phyloP scores from a whole-genome alignment of 1,140 invertebrate species.

The Micrasema minimum region DNA sequence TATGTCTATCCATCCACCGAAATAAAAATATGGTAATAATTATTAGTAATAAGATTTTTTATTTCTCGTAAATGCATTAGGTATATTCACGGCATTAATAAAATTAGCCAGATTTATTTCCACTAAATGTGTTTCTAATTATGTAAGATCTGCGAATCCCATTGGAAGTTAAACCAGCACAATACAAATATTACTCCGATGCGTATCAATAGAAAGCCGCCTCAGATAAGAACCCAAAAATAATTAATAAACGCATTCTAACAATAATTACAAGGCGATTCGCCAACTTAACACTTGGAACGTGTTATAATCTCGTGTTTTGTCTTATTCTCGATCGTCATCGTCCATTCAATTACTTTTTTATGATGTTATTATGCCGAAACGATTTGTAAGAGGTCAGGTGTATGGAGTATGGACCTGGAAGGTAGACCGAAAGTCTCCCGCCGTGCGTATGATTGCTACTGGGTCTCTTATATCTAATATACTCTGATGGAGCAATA shows the following conservation, averaged over 20 bases:
- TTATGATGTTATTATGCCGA: slow-evolving; percentile 28
- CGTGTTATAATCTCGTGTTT: slow-evolving; percentile 38
- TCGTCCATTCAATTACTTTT: slow-evolving; percentile 46
- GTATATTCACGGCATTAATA: no score
- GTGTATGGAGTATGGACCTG: slow-evolving; percentile 37
- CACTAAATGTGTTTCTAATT: no score
- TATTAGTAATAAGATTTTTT: no score
- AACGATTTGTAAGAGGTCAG: slow-evolving; percentile 39
- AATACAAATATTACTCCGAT: slow-evolving; percentile 9
- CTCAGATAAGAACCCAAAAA: slow-evolving; percentile 4
- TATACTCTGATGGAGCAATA: slow-evolving; percentile 13
- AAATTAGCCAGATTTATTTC: no score
- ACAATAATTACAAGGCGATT: slow-evolving; percentile 31
- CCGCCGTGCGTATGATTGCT: slow-evolving; percentile 49
- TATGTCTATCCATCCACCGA: no score
- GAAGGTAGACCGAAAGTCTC: slow-evolving; percentile 15
- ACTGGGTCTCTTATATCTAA: slow-evolving; percentile 29
- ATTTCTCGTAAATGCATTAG: no score
- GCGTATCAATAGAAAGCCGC: slow-evolving; percentile 5
- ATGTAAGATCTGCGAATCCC: no score
- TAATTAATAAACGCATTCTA: slow-evolving; percentile 29
- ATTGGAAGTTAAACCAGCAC: slow-evolving; percentile 10
- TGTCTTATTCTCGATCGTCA: slow-evolving; percentile 47
- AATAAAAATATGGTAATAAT: no score
- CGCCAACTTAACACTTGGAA: slow-evolving; percentile 32